Conservation (phyloP, 2,113 vertebrate species). For the Pterocles gutturalis region DNA sequence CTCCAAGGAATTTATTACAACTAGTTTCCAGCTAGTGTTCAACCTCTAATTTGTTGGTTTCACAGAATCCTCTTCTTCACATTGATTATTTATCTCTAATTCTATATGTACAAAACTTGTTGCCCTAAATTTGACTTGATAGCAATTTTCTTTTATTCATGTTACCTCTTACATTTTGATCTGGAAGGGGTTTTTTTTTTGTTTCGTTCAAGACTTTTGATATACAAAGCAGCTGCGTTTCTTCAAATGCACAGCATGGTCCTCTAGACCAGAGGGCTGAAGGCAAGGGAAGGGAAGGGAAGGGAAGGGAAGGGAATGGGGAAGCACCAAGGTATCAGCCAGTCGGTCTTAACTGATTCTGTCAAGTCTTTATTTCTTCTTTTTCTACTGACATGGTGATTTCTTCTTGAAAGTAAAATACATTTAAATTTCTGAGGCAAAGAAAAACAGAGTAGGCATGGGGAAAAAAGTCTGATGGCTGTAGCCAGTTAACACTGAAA, state of each 20-base stretch:
- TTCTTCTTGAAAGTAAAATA: not conserved
- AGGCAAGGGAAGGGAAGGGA: not conserved
- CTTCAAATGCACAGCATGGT: not conserved
- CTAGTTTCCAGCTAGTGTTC: fast-evolving
- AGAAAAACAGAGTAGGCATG: not conserved
- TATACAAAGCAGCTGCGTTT: not conserved
- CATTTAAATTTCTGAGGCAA: not conserved
- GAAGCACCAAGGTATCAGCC: not conserved
- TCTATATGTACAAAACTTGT: not conserved
- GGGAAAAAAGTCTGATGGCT: not conserved
- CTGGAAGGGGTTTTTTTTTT: not conserved
- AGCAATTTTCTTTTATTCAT: not conserved
- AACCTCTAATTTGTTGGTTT: not conserved
- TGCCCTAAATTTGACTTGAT: not conserved
- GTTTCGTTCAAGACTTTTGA: not conserved
- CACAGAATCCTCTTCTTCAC: not conserved
- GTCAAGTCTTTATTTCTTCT: not conserved
- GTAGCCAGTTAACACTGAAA: not conserved
- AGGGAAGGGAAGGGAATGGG: not conserved
- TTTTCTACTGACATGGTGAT: not conserved
- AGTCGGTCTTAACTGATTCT: not conserved
- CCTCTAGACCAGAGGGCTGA: not conserved
- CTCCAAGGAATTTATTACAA: not conserved
- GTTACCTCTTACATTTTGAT: not conserved
- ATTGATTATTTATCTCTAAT: not conserved